These are phyloP conservation scores for Cecropterus lyciades DNA, from an alignment of 1,140 invertebrate species.

Conservation along the genomic window DNA sequence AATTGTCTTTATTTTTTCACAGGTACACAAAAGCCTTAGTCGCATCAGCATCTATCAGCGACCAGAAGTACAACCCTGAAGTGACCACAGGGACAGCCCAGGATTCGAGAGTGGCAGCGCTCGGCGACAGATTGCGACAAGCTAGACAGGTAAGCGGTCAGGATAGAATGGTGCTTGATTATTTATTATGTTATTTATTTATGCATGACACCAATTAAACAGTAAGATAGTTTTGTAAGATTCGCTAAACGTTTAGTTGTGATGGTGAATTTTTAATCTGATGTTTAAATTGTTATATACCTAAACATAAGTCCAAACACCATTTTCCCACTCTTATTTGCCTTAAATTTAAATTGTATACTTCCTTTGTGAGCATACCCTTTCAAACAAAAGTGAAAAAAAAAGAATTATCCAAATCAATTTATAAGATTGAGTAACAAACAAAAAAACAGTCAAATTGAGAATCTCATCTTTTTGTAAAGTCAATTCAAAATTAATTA, in stretches of 20 bases:
- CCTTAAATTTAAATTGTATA: too few species aligned
- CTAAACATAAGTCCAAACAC: too few species aligned
- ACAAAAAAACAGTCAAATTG: too few species aligned
- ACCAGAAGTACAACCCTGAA: constrained; percentile 81
- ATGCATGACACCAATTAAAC: constrained; percentile 2
- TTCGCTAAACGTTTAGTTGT: neutral
- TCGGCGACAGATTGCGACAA: constrained; percentile 73
- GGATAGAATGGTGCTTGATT: neutral
- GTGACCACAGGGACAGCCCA: constrained; percentile 50
- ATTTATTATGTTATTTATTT: neutral
- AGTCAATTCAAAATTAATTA: too few species aligned
- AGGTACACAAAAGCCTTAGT: constrained; percentile 80
- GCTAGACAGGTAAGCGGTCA: constrained; percentile 67
- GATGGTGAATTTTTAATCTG: too few species aligned
- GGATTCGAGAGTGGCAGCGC: constrained; percentile 62
- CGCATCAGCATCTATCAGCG: constrained; percentile 65
- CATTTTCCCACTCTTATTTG: too few species aligned
- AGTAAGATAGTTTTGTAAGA: neutral
- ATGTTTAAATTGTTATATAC: too few species aligned
- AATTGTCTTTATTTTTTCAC: neutral
- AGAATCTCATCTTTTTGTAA: too few species aligned
- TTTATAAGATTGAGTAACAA: too few species aligned
- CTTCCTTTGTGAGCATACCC: too few species aligned
- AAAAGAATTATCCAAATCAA: too few species aligned
- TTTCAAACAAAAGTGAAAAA: too few species aligned